Evolutionary conservation across 2,113 vertebrate genomes (phyloP).

Genomic region (Pseudois nayaur): DNA sequence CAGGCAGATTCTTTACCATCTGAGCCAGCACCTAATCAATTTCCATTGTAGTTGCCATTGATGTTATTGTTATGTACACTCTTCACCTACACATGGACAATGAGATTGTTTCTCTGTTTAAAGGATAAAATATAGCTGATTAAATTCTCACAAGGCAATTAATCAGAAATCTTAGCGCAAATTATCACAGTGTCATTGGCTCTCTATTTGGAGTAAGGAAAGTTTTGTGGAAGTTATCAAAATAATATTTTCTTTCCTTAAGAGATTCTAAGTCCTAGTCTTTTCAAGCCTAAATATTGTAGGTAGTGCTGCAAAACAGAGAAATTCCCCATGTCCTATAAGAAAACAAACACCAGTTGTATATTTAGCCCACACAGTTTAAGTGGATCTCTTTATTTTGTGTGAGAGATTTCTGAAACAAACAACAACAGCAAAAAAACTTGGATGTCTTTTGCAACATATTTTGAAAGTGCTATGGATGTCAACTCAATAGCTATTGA

Average conservation of each 20-base stretch:
- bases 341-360: not conserved
- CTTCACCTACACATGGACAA: not conserved
- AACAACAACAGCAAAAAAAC: not conserved
- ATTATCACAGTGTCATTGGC: not conserved
- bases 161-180: not conserved
- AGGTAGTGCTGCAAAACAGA: not conserved
- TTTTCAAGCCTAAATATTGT: not conserved
- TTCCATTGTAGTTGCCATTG: not conserved
- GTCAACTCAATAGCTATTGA: not conserved
- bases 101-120: not conserved
- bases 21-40: not conserved
- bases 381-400: not conserved
- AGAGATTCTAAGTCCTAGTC: not conserved
- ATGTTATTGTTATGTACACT: not conserved
- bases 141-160: not conserved
- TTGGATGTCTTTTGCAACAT: not conserved
- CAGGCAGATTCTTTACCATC: not conserved
- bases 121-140: not conserved
- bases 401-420: not conserved
- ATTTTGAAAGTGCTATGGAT: not conserved
- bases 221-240: not conserved
- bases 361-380: not conserved
- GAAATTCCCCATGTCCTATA: not conserved
- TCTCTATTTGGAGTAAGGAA: not conserved
- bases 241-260: not conserved